Base-by-base conservation (phyloP, 2,797 vertebrate species). In the Tragopan temminckii region DNA sequence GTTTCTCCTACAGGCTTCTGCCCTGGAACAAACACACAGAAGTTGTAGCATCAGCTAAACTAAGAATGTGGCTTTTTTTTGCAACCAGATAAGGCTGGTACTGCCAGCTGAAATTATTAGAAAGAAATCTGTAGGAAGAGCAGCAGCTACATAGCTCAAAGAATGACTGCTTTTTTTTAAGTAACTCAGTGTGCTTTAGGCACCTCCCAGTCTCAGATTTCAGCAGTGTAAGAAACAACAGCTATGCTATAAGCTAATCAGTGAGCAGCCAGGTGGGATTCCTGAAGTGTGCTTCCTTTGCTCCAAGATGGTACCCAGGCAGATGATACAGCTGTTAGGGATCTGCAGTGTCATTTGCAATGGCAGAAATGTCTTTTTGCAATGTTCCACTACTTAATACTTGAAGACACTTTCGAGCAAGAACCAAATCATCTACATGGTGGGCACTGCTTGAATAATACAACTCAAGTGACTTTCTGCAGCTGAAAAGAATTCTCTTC, bases 401-500 rank as follows among this genome's bases (percentile, higher is more conserved):
- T 48, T 61, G 46, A 64, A 85, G 52, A 20, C n/a, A 93, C 55
- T 38, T 67, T 88, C 40, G 85, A 89, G 76, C 13, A 55, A 71
- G 88, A 89, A 4, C 3, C 52, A 72, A 64, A 80, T 58, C 55
- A 72, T 18, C 13, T 1, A 3, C 36, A 35, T 1, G 3, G 61
- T 70, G 70, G 52, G 19, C 85, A 81, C 24, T 0, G 1, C 57
- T 48, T 67, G 52, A 81, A 25, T 36, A 69, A 74, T 48, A 19
- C 0, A 1, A 80, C 61, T 89, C 52, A 61, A 76, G 67, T 1
- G 13, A 57, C 38, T 63, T 76, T 85, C 67, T 40, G 53, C 27
- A 91, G 66, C 53, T 66, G 57, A 90, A 78, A 45, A 90, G 80
- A 86, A 85, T 33, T 81, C 55, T 93, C 80, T 85, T 61, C 82